Conservation (phyloP, 2,888 invertebrate species). For the Corbicula japonica region DNA sequence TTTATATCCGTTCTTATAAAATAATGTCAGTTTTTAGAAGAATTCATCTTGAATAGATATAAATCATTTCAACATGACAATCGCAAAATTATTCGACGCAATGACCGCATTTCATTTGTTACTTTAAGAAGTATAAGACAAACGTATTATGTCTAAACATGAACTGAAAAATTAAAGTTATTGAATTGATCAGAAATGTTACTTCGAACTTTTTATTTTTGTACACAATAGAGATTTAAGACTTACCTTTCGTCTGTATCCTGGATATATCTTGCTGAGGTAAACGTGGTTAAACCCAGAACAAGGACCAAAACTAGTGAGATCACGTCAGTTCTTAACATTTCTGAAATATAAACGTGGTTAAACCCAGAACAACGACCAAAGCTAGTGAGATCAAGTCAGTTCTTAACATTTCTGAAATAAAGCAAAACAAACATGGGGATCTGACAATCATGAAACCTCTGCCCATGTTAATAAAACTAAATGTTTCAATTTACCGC, state of each 20-base stretch:
- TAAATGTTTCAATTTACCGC: background rate
- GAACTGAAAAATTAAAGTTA: background rate
- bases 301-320: slow-evolving; percentile 53
- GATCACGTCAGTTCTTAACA: slow-evolving; percentile 53
- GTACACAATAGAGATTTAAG: background rate
- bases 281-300: slow-evolving; percentile 49
- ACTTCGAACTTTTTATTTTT: background rate
- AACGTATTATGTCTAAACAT: background rate
- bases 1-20: background rate
- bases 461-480: too few relatives aligned
- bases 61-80: background rate
- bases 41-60: background rate
- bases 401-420: background rate
- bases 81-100: background rate
- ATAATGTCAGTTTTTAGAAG: background rate
- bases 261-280: slow-evolving; percentile 57
- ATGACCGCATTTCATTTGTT: background rate
- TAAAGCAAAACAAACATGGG: background rate
- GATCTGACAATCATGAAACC: background rate
- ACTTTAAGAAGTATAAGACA: background rate
- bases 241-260: slow-evolving; percentile 59
- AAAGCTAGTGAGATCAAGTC: background rate
- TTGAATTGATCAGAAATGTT: background rate
- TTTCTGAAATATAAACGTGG: slow-evolving; percentile 50
- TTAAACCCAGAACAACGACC: background rate